Evolutionary conservation across 2,888 invertebrate genomes (phyloP), one percentile per base, ranked within the genome.

Genomic region (Eupeodes latifasciatus): DNA sequence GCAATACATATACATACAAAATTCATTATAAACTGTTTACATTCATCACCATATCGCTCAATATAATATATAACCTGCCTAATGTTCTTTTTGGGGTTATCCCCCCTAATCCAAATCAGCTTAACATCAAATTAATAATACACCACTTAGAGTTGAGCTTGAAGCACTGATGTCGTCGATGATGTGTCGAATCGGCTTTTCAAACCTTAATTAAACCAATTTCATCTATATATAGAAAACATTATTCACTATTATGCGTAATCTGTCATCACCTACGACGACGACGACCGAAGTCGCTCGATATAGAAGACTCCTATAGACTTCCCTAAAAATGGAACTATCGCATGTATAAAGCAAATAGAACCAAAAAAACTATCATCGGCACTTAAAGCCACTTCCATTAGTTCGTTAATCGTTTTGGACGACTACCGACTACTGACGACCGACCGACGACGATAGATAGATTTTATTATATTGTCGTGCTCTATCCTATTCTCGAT

Each of bases 341-440:
- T 66, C 75, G 64, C 71, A 87, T 83, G 69, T 76, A 69, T 53
- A 11, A 69, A 55, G 9, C 16, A 5, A 71, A 71, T 71, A 55
- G 12, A 71, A 27, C 27, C 27, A 53, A 69, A 51, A 16, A 53
- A 40, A 16, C 27, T 49, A 44, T 55, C 78, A 59, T 75, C 82
- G 66, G 69, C 19, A 66, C 51, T 64, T 51, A 74, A 47, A 64
- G 55, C 55, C 55, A 59, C 64, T 79, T 79, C 61, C 74, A 83
- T 83, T 62, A 82, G 74, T 79, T 80, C 66, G 66, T 87, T 87
- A 71, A 71, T 71, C 40, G 71, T 40, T 55, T 27, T 19, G 9
- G 55, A 55, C 71, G 71, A 27, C 27, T 27, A 27, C 27, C 27
- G 3, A 27, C 27, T 27, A 27, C 27, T 27, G 27, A 27, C 27